Evolutionary conservation across 2,888 invertebrate species (phyloP), one percentile per base, ranked within the genome.

Genomic region (Zonitis immaculata): DNA sequence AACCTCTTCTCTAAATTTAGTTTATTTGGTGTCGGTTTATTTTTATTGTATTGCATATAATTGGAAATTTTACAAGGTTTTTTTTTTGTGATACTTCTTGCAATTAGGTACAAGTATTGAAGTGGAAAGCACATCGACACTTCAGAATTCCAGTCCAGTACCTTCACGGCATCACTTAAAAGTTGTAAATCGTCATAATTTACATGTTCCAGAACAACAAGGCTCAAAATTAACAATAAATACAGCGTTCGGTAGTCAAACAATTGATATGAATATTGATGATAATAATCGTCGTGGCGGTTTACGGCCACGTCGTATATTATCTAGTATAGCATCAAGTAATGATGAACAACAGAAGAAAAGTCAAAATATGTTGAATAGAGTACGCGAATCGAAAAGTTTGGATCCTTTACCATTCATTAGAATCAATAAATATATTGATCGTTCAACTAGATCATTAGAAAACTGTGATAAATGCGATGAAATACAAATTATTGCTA

Each of bases 271-370:
- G 2, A 35, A 35, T 14, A 56, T 58, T 0, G 69, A 68, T 26
- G 63, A 61, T 32, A 63, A 62, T 8, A 63, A 60, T 30, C 61
- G 56, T 46, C 62, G 65, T n/a, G n/a, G n/a, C 27, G 63, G 59
- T 2, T 51, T 65, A 47, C 54, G 72, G 53, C 77, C 77, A 25
- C 76, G 81, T 63, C 73, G 84, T 56, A 81, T 84, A 14, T 70
- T 86, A 47, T 85, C 85, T 48, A 85, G 84, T 51, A 86, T 86
- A 51, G 84, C 85, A 14, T 84, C 85, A 42, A 84, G 84, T 55
- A 80, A 80, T 52, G 83, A 82, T 61, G 82, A 82, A 56, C 73
- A 70, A 49, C 74, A 76, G 46, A 71, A 66, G 51, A 74, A 74
- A 54, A 70, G 70, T 49, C 68, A 72, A 49, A 64, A 68, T 14